Base-by-base conservation (phyloP, 2,797 vertebrate species). In the Danio jaintianensis region DNA sequence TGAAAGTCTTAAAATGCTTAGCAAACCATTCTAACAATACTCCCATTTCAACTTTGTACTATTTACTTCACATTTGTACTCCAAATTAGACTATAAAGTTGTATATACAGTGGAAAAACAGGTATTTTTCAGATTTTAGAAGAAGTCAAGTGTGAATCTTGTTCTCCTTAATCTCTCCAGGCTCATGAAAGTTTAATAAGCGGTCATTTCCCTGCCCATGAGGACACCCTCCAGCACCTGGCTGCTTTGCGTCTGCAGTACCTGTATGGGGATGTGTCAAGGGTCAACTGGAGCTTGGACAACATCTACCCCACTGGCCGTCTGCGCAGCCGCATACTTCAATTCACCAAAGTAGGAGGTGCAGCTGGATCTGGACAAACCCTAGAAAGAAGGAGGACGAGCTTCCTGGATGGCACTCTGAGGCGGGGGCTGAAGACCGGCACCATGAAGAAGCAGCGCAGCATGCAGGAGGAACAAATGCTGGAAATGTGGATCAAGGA, bases 401-500 rank as follows among this genome's bases (percentile, higher is more conserved):
- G 96, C 89, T 98, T 98, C 87, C 91, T 98, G 84, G 96, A 98
- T 7, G 96, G 95, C 38, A 97, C 96, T 0, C 89, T 98, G 85
- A 93, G 96, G 36, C 93, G 96, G 0, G 93, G 96, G 70, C 92
- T 97, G 87, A 97, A 96, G 89, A 95, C 96, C 0, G 96, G 96
- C 18, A 95, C 96, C 0, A 92, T 96, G 88, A 96, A 96, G 89
- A 98, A 97, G 88, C 96, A 98, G 89, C 95, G 94, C 75, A 90
- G 73, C 11, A 11, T 96, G 78, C 96, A 97, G 92, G 96, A 97
- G 80, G 96, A 97, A 87, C 96, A 97, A 91, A 97, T 97, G 96
- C 79, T 97, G 93, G 96, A 97, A 91, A 97, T 98, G 96, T 98
- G 96, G 96, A 93, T 97, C 63, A 96, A 96, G 86, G 96, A 98